phyloP scores from a whole-genome alignment of 2,797 vertebrate genomes.

The Morus bassanus region DNA sequence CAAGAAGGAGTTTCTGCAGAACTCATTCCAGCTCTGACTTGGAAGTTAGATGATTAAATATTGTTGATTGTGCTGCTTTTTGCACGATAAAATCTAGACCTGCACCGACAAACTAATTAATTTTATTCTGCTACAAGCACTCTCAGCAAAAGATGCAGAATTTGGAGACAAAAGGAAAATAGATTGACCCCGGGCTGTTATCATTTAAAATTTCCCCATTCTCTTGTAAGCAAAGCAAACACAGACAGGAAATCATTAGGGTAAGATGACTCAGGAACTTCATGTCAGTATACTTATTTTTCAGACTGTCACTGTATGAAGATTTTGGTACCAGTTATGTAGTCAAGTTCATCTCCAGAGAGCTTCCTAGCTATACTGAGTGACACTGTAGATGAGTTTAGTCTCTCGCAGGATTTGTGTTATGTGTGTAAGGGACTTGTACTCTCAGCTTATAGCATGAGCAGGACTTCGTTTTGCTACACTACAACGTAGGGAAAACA shows the following conservation, averaged over 20 bases:
- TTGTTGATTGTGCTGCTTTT: neutral
- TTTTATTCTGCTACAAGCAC: neutral
- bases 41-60: neutral
- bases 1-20: neutral
- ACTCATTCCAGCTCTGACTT: neutral
- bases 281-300: neutral
- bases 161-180: neutral
- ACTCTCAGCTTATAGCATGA: neutral
- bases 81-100: neutral
- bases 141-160: neutral
- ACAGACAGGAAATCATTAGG: neutral
- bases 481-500: neutral
- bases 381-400: neutral
- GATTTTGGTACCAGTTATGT: neutral
- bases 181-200: neutral
- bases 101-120: neutral
- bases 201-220: neutral
- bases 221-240: neutral
- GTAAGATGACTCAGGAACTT: neutral
- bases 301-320: neutral
- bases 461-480: neutral
- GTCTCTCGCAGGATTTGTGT: neutral
- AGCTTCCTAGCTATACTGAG: neutral
- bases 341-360: neutral
- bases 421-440: neutral